Evolutionary conservation across 2,888 invertebrate species (phyloP).

Genomic region (Ryuthela nishihirai): DNA sequence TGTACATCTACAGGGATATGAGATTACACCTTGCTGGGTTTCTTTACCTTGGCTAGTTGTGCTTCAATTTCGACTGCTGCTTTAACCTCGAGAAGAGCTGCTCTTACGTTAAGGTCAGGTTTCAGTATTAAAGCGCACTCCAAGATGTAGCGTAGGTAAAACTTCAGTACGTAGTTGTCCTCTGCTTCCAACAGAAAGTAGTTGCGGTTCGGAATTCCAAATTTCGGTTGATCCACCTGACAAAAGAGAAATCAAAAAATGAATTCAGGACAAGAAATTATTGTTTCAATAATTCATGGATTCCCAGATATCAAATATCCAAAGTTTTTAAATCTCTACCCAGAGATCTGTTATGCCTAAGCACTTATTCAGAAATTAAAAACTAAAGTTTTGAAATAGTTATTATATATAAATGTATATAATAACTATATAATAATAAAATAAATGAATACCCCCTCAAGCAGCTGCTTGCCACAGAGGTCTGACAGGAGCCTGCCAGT

Average conservation of each 20-base stretch:
- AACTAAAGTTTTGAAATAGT: no score
- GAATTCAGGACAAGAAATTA: neutral
- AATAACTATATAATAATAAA: no score
- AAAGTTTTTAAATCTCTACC: no score
- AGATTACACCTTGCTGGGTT: no score
- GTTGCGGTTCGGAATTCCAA: constrained; percentile 72
- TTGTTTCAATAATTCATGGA: neutral
- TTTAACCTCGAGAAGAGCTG: constrained; percentile 60
- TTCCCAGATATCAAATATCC: no score
- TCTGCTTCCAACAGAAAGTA: constrained; percentile 69
- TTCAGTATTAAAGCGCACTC: constrained; percentile 81
- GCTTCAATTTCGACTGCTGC: constrained; percentile 84
- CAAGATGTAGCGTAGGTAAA: constrained; percentile 57
- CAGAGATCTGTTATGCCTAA: no score
- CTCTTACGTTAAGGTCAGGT: constrained; percentile 64
- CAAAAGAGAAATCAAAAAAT: neutral
- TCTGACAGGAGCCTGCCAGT: no score
- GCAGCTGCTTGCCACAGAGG: no score
- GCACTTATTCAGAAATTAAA: no score
- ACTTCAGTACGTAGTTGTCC: constrained; percentile 49
- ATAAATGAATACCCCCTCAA: no score
- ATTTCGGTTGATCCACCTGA: constrained; percentile 77
- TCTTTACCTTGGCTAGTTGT: constrained; percentile 82
- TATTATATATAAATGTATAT: no score
- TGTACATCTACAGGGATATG: no score